Evolutionary conservation across 2,888 invertebrate genomes (phyloP).

Genomic region (Elmis aenea): DNA sequence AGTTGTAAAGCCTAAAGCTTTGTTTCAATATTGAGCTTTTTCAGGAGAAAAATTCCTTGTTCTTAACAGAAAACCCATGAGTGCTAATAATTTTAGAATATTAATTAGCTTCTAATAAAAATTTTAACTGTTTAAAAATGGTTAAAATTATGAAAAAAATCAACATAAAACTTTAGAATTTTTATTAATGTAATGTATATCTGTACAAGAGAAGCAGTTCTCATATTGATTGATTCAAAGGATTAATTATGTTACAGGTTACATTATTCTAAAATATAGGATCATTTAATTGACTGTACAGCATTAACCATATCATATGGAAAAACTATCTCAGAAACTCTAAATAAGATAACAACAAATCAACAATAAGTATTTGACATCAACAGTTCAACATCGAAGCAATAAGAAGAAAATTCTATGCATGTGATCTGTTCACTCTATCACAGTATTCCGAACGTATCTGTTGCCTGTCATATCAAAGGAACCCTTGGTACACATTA

Average conservation of each 20-base stretch:
- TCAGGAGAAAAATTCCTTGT: too few relatives aligned
- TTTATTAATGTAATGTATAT: conserved; percentile 34
- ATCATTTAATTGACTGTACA: conserved; percentile 34
- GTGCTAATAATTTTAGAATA: too few relatives aligned
- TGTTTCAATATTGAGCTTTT: too few relatives aligned
- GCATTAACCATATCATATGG: conserved; percentile 29
- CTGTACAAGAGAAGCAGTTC: conserved; percentile 34
- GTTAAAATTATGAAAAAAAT: too few relatives aligned
- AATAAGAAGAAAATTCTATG: conserved; percentile 20
- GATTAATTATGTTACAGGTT: conserved; percentile 25
- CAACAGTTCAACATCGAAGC: conserved; percentile 30
- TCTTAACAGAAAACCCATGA: too few relatives aligned
- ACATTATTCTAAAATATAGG: conserved; percentile 28
- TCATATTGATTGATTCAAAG: conserved; percentile 28
- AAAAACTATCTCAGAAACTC: conserved; percentile 24
- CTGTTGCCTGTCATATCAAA: conserved; percentile 14
- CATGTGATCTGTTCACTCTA: conserved; percentile 24
- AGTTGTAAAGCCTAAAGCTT: too few relatives aligned
- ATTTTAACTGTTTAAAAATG: too few relatives aligned
- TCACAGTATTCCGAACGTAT: conserved; percentile 28
- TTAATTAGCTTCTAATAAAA: too few relatives aligned
- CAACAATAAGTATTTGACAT: conserved; percentile 33
- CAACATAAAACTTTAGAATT: conserved; percentile 17
- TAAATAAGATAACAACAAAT: conserved; percentile 34
- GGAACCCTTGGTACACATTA: conserved; percentile 26